A percentile compares a stretch with the other conserved stretches of the same genome.
phyloP scores from a whole-genome alignment of 1,140 invertebrate species.

The Procambarus virginalis region DNA sequence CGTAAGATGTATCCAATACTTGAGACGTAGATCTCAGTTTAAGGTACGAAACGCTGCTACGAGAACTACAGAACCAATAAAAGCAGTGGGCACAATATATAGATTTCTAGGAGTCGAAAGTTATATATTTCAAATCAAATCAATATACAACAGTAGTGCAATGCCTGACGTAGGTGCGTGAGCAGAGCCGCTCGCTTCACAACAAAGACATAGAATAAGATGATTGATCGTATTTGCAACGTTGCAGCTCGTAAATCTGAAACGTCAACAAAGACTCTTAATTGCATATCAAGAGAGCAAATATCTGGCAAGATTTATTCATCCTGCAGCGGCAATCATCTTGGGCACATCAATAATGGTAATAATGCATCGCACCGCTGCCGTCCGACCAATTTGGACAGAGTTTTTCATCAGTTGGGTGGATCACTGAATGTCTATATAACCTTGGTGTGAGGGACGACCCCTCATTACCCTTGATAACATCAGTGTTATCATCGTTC shows the following conservation, averaged over 20 bases:
- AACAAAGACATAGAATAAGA: neutral
- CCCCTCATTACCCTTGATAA: neutral
- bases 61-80: too few species aligned
- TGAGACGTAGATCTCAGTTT: too few species aligned
- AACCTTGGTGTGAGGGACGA: neutral
- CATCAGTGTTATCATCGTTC: neutral
- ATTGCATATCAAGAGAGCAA: slow-evolving; percentile 12
- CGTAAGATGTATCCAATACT: too few species aligned
- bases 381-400: neutral
- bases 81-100: too few species aligned
- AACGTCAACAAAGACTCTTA: slow-evolving; percentile 5
- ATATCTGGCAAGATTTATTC: slow-evolving; percentile 1
- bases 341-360: neutral
- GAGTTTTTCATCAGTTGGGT: neutral
- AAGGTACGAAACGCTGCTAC: too few species aligned
- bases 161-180: too few species aligned
- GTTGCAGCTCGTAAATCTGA: neutral
- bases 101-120: too few species aligned
- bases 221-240: neutral
- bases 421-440: neutral
- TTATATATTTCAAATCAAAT: too few species aligned
- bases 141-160: too few species aligned
- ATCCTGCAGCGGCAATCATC: neutral
- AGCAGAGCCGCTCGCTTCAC: neutral
- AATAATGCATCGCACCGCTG: neutral